Conservation (phyloP, 1,140 invertebrate genomes). For the Drosophila teissieri region DNA sequence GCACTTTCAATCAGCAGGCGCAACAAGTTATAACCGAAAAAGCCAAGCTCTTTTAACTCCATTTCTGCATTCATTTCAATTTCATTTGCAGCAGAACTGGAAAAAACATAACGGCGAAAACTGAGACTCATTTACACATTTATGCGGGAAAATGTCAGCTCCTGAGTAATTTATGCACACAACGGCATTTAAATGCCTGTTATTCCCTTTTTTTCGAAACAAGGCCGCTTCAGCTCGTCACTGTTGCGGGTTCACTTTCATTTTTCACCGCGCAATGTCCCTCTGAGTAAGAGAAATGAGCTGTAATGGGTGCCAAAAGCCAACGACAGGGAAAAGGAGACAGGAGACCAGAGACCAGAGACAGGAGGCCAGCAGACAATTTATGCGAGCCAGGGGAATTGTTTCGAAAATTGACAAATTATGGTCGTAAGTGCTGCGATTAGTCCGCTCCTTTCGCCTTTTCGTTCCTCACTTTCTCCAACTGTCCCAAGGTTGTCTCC, state of each 20-base stretch:
- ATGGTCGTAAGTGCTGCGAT: slow-evolving; percentile 76
- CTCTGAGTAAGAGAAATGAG: slow-evolving; percentile 51
- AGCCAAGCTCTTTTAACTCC: slow-evolving; percentile 3
- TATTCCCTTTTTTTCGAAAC: slow-evolving; percentile 20
- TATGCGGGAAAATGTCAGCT: slow-evolving; percentile 57
- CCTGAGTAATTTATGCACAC: slow-evolving; percentile 73
- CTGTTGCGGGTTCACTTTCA: slow-evolving; percentile 55
- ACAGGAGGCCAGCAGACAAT: slow-evolving; percentile 45
- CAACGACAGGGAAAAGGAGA: slow-evolving; percentile 28
- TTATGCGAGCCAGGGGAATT: slow-evolving; percentile 73
- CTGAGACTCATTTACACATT: slow-evolving; percentile 66
- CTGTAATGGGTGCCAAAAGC: slow-evolving; percentile 76
- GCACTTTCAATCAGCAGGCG: slow-evolving; percentile 26
- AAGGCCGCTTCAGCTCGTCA: slow-evolving; percentile 25
- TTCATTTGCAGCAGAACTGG: slow-evolving; percentile 18
- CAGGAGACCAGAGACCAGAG: slow-evolving; percentile 1
- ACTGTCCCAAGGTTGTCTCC: slow-evolving; percentile 57
- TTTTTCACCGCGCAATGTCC: slow-evolving; percentile 64
- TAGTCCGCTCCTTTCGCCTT: slow-evolving; percentile 43
- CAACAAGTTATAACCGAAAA: slow-evolving; percentile 46
- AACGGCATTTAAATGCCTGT: slow-evolving; percentile 69
- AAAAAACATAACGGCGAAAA: slow-evolving; percentile 28
- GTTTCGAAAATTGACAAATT: slow-evolving; percentile 83
- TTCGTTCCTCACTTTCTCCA: slow-evolving; percentile 22
- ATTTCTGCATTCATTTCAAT: slow-evolving; percentile 58